Base-by-base conservation (phyloP, 2,888 invertebrate genomes). In the Anthophora plumipes region DNA sequence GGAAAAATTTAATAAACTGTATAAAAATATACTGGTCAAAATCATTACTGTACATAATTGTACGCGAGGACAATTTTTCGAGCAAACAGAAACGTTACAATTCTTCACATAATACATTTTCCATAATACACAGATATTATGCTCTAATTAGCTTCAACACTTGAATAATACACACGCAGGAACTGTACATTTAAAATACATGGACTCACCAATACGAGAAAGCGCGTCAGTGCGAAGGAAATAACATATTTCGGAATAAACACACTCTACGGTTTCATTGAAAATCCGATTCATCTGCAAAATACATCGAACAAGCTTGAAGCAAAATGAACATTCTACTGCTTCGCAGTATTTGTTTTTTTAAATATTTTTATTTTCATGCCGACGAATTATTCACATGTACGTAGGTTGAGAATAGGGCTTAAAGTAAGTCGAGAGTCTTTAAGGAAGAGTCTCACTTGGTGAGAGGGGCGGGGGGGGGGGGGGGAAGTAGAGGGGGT, bases 351-450 rank as follows among this genome's bases (percentile, higher is more conserved):
- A 25, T 25, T 14, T n/a, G n/a, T n/a, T n/a, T 14, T 55, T 31
- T 55, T 14, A 14, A 31, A 31, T 55, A 20, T n/a, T 25, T 61
- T 8, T 17, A 61, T 46, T 60, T 60, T 48, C 31, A 17, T 17
- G 9, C 5, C 31, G 17, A 1, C 17, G 46, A 46, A 61, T 61
- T 25, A 31, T 61, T 46, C n/a, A 0, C 20, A n/a, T n/a, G 7
- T 43, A 17, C 61, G 37, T 43, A 61, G n/a, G 25, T 43, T 14
- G 63, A 48, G 69, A 55, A 66, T 46, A 20, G 25, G 54, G 67
- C 61, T 77, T 75, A 55, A 77, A 72, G 64, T 73, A 64, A 82
- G 71, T 80, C 63, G 69, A 70, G 68, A 82, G 50, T 54, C 22
- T 64, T 60, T 59, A 41, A n/a, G 50, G 52, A 66, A 52, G 37